These are phyloP conservation scores for Andrena marginata DNA, from an alignment of 2,888 invertebrate genomes.

Conservation along the genomic window DNA sequence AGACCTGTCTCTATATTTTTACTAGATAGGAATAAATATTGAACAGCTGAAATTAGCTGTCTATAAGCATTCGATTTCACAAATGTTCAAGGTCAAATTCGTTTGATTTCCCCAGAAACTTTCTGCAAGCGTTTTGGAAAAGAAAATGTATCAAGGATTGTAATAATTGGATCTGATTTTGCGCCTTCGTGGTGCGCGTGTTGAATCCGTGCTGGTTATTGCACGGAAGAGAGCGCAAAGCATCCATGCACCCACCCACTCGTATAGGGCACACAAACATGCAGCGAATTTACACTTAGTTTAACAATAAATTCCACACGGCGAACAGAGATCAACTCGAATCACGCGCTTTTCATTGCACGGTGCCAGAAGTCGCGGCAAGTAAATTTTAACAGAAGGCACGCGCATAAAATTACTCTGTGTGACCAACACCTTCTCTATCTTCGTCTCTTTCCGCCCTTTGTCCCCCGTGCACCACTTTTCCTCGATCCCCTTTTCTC, in stretches of 20 bases:
- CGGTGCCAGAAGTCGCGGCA: slow-evolving; percentile 27
- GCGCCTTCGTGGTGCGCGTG: no score
- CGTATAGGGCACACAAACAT: not conserved
- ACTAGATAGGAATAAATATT: no score
- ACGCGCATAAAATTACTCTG: slow-evolving; percentile 52
- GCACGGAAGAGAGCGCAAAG: no score
- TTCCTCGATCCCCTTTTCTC: slow-evolving; percentile 36
- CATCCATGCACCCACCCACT: not conserved
- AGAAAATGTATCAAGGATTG: no score
- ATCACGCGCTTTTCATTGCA: not conserved
- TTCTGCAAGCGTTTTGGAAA: no score
- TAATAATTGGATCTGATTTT: no score
- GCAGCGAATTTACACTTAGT: not conserved
- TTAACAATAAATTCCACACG: not conserved
- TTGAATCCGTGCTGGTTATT: no score
- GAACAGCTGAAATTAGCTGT: no score
- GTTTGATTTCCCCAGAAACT: no score
- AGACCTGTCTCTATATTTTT: no score
- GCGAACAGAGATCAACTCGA: not conserved
- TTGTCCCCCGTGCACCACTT: slow-evolving; percentile 28
- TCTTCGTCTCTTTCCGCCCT: slow-evolving; percentile 37
- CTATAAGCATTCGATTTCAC: no score
- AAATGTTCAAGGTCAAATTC: no score
- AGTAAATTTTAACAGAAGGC: slow-evolving; percentile 45
- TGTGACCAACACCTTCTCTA: slow-evolving; percentile 45